A percentile compares a stretch with the other conserved stretches of the same genome.
phyloP scores from a whole-genome alignment of 2,113 vertebrate genomes.

The Labeo rohita region DNA sequence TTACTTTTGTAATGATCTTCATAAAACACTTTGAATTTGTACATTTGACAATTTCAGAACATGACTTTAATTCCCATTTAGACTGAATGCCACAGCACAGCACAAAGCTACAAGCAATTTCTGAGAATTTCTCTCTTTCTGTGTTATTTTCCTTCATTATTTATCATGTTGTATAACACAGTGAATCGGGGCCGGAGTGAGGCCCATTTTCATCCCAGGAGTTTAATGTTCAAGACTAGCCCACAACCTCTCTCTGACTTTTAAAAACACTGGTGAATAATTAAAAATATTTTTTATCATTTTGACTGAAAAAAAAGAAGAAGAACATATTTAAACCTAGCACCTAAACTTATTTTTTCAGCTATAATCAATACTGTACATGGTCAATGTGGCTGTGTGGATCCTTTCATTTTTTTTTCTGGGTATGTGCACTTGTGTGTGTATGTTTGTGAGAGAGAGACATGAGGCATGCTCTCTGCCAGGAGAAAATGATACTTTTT shows the following conservation, averaged over 20 bases:
- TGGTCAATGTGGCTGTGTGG: neutral
- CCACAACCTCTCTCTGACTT: no score
- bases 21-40: neutral
- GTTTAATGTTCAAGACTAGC: no score
- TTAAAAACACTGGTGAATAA: no score
- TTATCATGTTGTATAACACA: neutral
- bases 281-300: no score
- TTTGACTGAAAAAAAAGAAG: no score
- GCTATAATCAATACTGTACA: neutral
- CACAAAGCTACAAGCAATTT: neutral
- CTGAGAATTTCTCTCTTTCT: no score
- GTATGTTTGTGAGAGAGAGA: neutral
- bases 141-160: no score
- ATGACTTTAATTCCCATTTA: neutral
- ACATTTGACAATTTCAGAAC: neutral
- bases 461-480: no score
- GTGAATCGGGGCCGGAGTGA: neutral
- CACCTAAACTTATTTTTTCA: no score
- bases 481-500: no score
- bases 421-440: neutral
- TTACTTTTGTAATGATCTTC: neutral
- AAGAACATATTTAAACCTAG: no score
- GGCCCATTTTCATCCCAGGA: no score
- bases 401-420: neutral
- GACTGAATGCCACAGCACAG: neutral